Conservation (phyloP, 2,113 vertebrate species). For the Tychaedon coryphoeus region DNA sequence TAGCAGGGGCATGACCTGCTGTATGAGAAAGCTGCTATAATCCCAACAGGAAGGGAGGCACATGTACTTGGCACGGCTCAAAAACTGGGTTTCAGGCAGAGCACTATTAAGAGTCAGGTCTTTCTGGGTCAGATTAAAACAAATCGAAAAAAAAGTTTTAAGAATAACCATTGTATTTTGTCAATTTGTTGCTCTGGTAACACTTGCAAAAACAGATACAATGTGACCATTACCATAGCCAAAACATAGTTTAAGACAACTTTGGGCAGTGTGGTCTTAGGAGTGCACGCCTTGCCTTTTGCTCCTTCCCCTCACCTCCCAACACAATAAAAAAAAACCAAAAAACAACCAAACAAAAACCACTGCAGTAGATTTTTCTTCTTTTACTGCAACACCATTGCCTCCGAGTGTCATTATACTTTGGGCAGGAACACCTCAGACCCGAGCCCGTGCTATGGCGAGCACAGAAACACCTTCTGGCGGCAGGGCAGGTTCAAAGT, state of each 20-base stretch:
- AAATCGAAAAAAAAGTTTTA: not conserved
- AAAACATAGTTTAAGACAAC: not conserved
- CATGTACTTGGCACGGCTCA: not conserved
- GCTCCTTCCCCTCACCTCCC: not conserved
- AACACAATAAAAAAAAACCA: not conserved
- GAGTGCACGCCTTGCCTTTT: not conserved
- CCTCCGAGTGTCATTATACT: accelerated
- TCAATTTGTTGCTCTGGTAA: not conserved
- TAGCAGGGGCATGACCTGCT: not conserved
- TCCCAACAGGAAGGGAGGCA: slow-evolving; percentile 5
- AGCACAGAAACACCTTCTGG: not conserved
- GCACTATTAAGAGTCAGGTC: not conserved
- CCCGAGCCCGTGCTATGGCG: accelerated
- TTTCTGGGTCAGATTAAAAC: not conserved
- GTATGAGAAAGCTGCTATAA: not conserved
- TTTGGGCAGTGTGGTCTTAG: not conserved
- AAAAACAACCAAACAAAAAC: not conserved
- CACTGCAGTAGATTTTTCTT: not conserved
- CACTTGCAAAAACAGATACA: not conserved
- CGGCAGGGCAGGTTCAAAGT: not conserved
- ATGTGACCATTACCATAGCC: accelerated
- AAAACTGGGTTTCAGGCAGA: not conserved
- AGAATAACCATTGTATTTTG: not conserved
- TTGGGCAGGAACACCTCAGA: not conserved
- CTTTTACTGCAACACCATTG: not conserved